These are phyloP conservation scores for Clistopyga incitator DNA, from an alignment of 2,888 invertebrate genomes.

Conservation along the genomic window DNA sequence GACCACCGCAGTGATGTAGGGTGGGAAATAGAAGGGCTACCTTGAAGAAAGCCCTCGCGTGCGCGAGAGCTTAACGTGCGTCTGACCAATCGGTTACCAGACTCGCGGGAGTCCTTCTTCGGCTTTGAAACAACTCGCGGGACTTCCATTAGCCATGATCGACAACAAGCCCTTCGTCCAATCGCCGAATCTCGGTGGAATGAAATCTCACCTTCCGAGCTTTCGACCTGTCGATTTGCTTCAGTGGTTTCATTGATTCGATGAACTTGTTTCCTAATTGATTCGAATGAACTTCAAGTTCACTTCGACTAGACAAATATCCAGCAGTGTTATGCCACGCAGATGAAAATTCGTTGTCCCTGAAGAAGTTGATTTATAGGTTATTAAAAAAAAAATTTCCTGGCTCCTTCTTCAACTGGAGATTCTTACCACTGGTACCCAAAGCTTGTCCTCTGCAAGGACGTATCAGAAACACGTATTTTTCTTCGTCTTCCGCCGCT, in stretches of 20 bases:
- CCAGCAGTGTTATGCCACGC: too few species aligned
- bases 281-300: neutral
- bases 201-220: neutral
- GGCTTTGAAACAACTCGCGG: slow-evolving; percentile 77
- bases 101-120: slow-evolving; percentile 56
- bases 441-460: neutral
- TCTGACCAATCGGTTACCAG: slow-evolving; percentile 77
- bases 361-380: neutral
- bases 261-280: neutral
- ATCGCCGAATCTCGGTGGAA: neutral
- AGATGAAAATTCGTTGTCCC: too few species aligned
- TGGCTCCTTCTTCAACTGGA: slow-evolving; percentile 13
- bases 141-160: slow-evolving; percentile 79
- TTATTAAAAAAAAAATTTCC: slow-evolving; percentile 14
- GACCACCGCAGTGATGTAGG: slow-evolving; percentile 55
- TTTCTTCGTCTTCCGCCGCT: slow-evolving; percentile 40
- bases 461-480: slow-evolving; percentile 36
- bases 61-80: slow-evolving; percentile 73
- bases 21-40: slow-evolving; percentile 53
- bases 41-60: slow-evolving; percentile 72
- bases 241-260: neutral
- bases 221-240: neutral
- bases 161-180: slow-evolving; percentile 57
- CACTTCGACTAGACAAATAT: neutral
- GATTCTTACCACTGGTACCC: neutral